Conservation (phyloP, 2,113 vertebrate genomes). For the Dromaius novaehollandiae region DNA sequence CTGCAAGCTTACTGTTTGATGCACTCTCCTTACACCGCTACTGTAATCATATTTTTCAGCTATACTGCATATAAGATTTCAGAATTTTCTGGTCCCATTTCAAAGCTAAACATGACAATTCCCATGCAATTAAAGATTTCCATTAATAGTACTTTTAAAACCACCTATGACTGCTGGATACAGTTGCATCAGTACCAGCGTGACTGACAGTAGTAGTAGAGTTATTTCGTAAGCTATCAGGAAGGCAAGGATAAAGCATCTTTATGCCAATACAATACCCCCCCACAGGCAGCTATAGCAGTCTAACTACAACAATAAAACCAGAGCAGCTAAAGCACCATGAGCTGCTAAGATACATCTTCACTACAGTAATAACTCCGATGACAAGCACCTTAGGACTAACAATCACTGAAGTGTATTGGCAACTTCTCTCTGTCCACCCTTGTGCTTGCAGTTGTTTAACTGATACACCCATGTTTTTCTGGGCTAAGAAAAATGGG, state of each 20-base stretch:
- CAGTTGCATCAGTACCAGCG: neutral
- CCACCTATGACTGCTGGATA: accelerated
- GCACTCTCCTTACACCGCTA: neutral
- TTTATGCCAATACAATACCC: neutral
- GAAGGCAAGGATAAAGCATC: neutral
- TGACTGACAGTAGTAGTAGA: accelerated
- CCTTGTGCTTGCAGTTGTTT: neutral
- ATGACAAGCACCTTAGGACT: accelerated
- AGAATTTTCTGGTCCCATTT: neutral
- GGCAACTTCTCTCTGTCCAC: neutral
- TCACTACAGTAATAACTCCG: neutral
- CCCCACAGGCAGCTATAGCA: accelerated
- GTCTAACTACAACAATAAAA: neutral
- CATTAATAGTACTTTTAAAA: neutral
- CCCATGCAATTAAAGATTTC: neutral
- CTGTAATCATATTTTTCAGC: neutral
- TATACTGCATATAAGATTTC: neutral
- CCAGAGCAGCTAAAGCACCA: neutral
- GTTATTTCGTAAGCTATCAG: neutral
- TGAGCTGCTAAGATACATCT: neutral
- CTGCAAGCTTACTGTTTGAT: neutral
- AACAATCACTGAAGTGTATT: neutral
- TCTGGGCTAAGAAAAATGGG: neutral
- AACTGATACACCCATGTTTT: neutral
- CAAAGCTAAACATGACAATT: neutral